Evolutionary conservation across 1,140 invertebrate genomes (phyloP).

Genomic region (Lanistes nyassanus): DNA sequence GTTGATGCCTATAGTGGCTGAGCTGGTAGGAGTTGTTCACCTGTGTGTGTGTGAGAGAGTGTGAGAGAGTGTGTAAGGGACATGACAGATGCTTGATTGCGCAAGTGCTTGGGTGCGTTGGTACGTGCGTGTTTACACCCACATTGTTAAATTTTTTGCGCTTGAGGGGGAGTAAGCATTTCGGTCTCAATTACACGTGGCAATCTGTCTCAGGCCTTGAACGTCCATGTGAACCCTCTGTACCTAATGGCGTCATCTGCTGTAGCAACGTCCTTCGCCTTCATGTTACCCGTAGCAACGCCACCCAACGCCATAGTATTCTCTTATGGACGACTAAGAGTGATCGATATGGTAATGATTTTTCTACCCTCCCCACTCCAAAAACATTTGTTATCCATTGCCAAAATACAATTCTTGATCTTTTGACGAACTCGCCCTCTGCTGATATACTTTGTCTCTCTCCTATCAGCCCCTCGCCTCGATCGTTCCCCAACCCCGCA

Average conservation of each 20-base stretch:
- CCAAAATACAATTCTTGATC: too few relatives aligned
- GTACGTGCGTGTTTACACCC: too few relatives aligned
- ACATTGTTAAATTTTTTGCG: too few relatives aligned
- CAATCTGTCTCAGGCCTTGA: conserved; percentile 38
- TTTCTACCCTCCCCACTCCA: too few relatives aligned
- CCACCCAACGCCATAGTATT: conserved; percentile 95
- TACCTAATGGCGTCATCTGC: conserved; percentile 88
- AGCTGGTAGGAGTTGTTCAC: conserved; percentile 53
- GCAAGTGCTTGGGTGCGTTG: too few relatives aligned
- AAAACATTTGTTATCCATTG: too few relatives aligned
- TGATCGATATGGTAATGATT: conserved; percentile 66
- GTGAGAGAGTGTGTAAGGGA: conserved; percentile 6
- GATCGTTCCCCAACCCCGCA: too few relatives aligned
- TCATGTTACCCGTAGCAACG: conserved; percentile 83
- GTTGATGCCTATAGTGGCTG: conserved; percentile 67
- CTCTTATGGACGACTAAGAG: conserved; percentile 66
- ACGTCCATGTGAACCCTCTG: conserved; percentile 76
- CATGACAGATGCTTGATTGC: too few relatives aligned
- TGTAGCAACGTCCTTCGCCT: conserved; percentile 80
- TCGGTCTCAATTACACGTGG: not conserved
- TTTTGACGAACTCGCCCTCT: too few relatives aligned
- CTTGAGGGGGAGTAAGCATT: not conserved
- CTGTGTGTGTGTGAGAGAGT: not conserved
- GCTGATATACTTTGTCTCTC: too few relatives aligned
- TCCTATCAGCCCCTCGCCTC: too few relatives aligned